These are phyloP conservation scores for Thamnophis elegans DNA, from an alignment of 2,797 vertebrate genomes.

Conservation along the genomic window DNA sequence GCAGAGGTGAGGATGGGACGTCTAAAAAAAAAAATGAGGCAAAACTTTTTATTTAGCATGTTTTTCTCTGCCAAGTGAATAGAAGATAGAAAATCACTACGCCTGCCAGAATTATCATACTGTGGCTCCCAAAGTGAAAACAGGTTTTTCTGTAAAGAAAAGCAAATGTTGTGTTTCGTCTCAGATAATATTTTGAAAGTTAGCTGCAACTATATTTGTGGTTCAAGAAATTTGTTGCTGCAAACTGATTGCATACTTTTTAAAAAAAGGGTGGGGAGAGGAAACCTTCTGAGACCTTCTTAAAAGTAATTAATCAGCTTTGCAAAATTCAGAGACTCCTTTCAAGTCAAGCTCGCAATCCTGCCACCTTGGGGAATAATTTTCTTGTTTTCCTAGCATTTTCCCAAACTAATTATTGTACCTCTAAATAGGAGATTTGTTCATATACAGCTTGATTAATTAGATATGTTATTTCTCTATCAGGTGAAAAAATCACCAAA, in stretches of 20 bases:
- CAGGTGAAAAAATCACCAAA: constrained; percentile 72
- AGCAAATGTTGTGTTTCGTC: constrained; percentile 68
- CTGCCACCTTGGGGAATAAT: constrained; percentile 66
- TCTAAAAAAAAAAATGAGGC: constrained; percentile 31
- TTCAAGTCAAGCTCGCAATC: constrained; percentile 62
- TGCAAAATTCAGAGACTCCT: constrained; percentile 61
- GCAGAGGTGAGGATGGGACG: constrained; percentile 40
- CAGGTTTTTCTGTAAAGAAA: constrained; percentile 62
- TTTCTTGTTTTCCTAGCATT: constrained; percentile 68
- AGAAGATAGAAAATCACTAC: constrained; percentile 58
- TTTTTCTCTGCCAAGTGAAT: constrained; percentile 58
- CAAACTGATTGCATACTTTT: constrained; percentile 63
- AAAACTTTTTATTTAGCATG: constrained; percentile 60
- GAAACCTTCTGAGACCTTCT: constrained; percentile 65
- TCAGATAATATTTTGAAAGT: constrained; percentile 69
- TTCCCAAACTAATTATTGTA: constrained; percentile 69
- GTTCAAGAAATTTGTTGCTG: constrained; percentile 54
- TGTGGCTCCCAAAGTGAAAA: constrained; percentile 66
- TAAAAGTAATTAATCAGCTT: constrained; percentile 75
- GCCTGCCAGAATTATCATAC: constrained; percentile 68
- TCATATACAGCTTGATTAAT: constrained; percentile 70
- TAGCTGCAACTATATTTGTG: constrained; percentile 65
- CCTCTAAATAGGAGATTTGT: constrained; percentile 65
- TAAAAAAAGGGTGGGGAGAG: constrained; percentile 26
- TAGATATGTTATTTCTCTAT: constrained; percentile 69